A percentile compares a stretch with the other conserved stretches of the same genome.
These are phyloP conservation scores for Scomber japonicus DNA, from an alignment of 2,113 vertebrate genomes.

Conservation along the genomic window DNA sequence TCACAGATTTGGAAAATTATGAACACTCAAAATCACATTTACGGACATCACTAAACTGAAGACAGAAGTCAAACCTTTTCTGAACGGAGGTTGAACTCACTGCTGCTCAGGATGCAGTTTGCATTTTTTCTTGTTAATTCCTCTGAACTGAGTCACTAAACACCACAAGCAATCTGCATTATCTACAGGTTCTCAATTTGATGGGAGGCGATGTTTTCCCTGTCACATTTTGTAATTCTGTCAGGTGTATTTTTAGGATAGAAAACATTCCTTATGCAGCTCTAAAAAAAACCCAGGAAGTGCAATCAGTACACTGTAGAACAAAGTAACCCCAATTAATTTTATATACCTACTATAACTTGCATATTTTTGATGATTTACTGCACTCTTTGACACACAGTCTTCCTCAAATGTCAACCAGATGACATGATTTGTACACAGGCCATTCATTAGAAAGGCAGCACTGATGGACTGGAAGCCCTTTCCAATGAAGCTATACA, in stretches of 20 bases:
- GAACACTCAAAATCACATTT: slow-evolving; percentile 4
- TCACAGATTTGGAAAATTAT: slow-evolving; percentile 25
- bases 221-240: neutral
- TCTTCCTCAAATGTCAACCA: neutral
- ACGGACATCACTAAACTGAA: neutral
- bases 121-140: slow-evolving; percentile 2
- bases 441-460: neutral
- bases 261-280: neutral
- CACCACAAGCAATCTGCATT: neutral
- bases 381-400: neutral
- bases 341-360: neutral
- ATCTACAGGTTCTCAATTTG: neutral
- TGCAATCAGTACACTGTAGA: neutral
- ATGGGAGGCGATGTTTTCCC: neutral
- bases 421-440: too few species aligned
- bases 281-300: too few species aligned
- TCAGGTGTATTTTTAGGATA: slow-evolving; percentile 2
- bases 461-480: slow-evolving; percentile 11
- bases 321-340: neutral
- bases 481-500: slow-evolving; percentile 27
- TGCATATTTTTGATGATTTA: neutral
- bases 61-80: neutral
- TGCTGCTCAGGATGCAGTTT: neutral
- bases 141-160: neutral
- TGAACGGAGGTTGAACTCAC: neutral